Percentiles rank a stretch among this genome's conserved stretches.
These are phyloP conservation scores for Callithrix jacchus DNA, from an alignment of 2,113 vertebrate species.

Conservation along the genomic window DNA sequence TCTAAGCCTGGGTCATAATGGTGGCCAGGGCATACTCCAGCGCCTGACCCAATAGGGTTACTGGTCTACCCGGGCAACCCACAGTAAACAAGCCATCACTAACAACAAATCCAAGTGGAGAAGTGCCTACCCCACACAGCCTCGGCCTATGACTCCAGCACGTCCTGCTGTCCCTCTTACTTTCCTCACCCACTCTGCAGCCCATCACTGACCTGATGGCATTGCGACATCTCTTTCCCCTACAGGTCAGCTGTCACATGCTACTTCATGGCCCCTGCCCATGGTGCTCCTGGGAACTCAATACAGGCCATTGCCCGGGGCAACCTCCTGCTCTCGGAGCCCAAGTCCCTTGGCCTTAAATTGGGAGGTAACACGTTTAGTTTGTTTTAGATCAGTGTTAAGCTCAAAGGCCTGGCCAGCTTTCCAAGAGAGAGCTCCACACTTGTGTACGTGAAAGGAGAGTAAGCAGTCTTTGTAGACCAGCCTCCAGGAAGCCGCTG, in stretches of 20 bases:
- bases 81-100: neutral
- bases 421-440: neutral
- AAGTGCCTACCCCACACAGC: neutral
- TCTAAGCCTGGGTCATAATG: no score
- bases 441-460: neutral
- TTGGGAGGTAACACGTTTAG: neutral
- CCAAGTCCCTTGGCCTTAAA: neutral
- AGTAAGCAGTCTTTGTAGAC: neutral
- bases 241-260: neutral
- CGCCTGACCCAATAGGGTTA: neutral
- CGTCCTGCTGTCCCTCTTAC: neutral
- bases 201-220: no score
- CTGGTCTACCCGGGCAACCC: neutral
- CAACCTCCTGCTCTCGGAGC: accelerated
- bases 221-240: no score
- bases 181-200: neutral
- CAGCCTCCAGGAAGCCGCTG: neutral
- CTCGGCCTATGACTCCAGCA: neutral
- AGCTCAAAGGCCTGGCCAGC: neutral
- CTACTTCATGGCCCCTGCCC: no score
- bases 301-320: neutral
- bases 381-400: neutral
- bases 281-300: neutral
- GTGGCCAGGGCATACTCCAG: neutral
- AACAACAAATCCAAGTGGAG: neutral